phyloP scores from a whole-genome alignment of 2,888 invertebrate species.

The Acleris literana region DNA sequence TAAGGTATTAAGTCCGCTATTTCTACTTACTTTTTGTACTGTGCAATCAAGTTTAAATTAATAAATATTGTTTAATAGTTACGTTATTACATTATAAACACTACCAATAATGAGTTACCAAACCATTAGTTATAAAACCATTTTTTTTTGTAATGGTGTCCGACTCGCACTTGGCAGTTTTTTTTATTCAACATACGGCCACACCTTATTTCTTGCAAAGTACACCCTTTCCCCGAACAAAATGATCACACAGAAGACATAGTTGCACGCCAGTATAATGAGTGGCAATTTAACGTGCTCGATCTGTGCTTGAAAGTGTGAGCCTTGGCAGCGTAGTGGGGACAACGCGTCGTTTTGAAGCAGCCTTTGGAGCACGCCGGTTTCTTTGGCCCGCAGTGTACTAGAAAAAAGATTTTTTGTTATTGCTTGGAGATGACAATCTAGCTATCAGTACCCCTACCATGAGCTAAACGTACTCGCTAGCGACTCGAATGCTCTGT shows the following conservation, averaged over 20 bases:
- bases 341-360: slow-evolving; percentile 36
- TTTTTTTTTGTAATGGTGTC: neutral
- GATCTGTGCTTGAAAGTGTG: slow-evolving; percentile 44
- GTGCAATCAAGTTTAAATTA: too few relatives aligned
- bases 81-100: too few relatives aligned
- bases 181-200: slow-evolving; percentile 56
- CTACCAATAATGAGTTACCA: too few relatives aligned
- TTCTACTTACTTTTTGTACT: too few relatives aligned
- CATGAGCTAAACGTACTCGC: too few relatives aligned
- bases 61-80: too few relatives aligned
- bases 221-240: slow-evolving; percentile 50
- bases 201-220: slow-evolving; percentile 46
- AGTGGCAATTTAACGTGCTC: slow-evolving; percentile 51
- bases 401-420: slow-evolving; percentile 46
- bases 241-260: slow-evolving; percentile 45
- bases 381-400: slow-evolving; percentile 53
- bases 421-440: too few relatives aligned
- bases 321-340: slow-evolving; percentile 41
- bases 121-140: too few relatives aligned
- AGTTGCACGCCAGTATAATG: slow-evolving; percentile 42
- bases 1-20: too few relatives aligned
- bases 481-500: too few relatives aligned
- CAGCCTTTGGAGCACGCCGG: slow-evolving; percentile 49
- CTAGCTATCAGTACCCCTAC: too few relatives aligned
- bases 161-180: neutral